Conservation (phyloP, 2,113 vertebrate species). For the Holacanthus passer region DNA sequence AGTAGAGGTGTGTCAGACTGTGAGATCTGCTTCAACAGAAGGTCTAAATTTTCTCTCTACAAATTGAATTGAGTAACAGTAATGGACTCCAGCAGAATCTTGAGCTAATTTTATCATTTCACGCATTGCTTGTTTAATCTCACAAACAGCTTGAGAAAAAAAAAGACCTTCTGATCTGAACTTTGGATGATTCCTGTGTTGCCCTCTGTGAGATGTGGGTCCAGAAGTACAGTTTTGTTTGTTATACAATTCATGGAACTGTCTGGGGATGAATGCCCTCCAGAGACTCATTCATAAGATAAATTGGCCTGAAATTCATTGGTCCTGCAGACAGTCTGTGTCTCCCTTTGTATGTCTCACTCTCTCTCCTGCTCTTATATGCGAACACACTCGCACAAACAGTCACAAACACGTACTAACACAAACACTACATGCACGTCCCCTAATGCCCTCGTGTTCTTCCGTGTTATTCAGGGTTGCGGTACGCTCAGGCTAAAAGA, state of each 20-base stretch:
- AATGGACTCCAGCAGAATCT: slow-evolving; percentile 2
- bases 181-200: slow-evolving; percentile 1
- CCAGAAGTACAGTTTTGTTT: slow-evolving; percentile 60
- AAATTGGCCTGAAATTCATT: slow-evolving; percentile 73
- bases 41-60: not conserved
- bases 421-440: slow-evolving; percentile 21
- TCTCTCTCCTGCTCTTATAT: slow-evolving; percentile 6
- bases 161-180: not conserved
- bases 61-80: not conserved
- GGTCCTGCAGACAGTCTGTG: slow-evolving; percentile 63
- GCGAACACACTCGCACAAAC: slow-evolving; percentile 22
- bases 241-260: slow-evolving; percentile 47
- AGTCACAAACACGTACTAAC: slow-evolving; percentile 41
- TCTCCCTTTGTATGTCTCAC: slow-evolving; percentile 46
- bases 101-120: slow-evolving; percentile 22
- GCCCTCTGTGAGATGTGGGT: slow-evolving; percentile 18
- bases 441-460: slow-evolving; percentile 38
- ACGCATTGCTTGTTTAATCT: slow-evolving; percentile 26
- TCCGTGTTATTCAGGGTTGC: slow-evolving; percentile 52
- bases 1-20: not conserved
- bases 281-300: slow-evolving; percentile 69
- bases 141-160: not conserved
- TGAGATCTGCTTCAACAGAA: not conserved
- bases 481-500: slow-evolving; percentile 47
- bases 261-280: slow-evolving; percentile 63